A percentile compares a stretch with the other conserved stretches of the same genome.
Conservation (phyloP, 2,797 vertebrate species). For the Lutjanus campechanus region DNA sequence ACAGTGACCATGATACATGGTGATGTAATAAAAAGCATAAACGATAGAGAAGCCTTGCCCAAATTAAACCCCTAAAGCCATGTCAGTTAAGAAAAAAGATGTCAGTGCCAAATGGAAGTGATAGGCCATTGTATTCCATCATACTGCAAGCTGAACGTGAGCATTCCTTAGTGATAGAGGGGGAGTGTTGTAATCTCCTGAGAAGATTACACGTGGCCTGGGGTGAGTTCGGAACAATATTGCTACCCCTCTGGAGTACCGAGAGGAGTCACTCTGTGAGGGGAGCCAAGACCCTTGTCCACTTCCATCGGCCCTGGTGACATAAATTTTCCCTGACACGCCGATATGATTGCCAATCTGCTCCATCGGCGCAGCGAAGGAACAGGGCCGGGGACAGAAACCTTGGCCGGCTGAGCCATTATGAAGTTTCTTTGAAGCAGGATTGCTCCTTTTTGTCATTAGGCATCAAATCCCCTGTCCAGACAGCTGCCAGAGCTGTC, state of each 20-base stretch:
- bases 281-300: slow-evolving; percentile 72
- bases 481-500: slow-evolving; percentile 27
- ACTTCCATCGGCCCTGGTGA: slow-evolving; percentile 65
- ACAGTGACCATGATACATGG: slow-evolving; percentile 27
- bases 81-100: slow-evolving; percentile 44
- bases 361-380: slow-evolving; percentile 47
- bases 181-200: slow-evolving; percentile 77
- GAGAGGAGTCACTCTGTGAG: slow-evolving; percentile 74
- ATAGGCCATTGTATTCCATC: slow-evolving; percentile 60
- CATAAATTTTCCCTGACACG: slow-evolving; percentile 73
- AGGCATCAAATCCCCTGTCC: slow-evolving; percentile 41
- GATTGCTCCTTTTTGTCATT: slow-evolving; percentile 51
- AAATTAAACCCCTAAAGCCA: slow-evolving; percentile 45
- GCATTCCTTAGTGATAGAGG: slow-evolving; percentile 59
- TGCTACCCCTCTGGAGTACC: slow-evolving; percentile 70
- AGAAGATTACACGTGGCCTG: slow-evolving; percentile 81
- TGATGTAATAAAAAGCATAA: slow-evolving; percentile 28
- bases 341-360: slow-evolving; percentile 73
- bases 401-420: slow-evolving; percentile 35
- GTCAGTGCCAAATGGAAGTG: slow-evolving; percentile 51
- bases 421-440: slow-evolving; percentile 48
- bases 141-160: slow-evolving; percentile 55
- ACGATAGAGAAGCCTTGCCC: not conserved
- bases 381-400: slow-evolving; percentile 36
- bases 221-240: slow-evolving; percentile 79